A percentile compares a stretch with the other conserved stretches of the same genome.
Conservation (phyloP, 2,888 invertebrate species). For the Diadromus collaris region DNA sequence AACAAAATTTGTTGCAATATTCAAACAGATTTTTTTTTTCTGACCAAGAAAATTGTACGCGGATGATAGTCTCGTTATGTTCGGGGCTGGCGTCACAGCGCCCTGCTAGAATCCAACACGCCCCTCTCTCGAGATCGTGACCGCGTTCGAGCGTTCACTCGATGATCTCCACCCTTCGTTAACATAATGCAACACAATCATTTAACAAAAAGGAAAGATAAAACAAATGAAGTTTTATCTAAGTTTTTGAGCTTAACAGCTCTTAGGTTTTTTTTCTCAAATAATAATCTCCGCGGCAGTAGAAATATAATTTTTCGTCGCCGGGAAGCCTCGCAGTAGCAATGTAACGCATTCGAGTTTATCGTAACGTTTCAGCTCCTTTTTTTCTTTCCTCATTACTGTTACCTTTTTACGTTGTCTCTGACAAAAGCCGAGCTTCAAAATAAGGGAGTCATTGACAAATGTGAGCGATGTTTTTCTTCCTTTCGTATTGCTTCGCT, state of each 20-base stretch:
- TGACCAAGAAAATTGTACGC: background rate
- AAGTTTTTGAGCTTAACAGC: background rate
- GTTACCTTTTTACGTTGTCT: background rate
- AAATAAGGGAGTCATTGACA: background rate
- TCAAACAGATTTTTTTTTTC: constrained; percentile 5
- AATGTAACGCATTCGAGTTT: constrained; percentile 35
- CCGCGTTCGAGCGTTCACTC: constrained; percentile 42
- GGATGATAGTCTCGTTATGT: constrained; percentile 6
- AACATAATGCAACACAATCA: background rate
- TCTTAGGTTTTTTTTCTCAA: background rate
- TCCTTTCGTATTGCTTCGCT: background rate
- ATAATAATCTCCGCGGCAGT: background rate
- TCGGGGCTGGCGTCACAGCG: constrained; percentile 16
- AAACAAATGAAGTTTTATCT: background rate
- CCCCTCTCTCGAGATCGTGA: constrained; percentile 52
- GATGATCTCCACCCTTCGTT: constrained; percentile 10
- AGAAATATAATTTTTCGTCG: background rate
- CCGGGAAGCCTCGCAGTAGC: background rate
- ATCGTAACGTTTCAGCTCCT: constrained; percentile 26
- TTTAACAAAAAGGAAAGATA: background rate
- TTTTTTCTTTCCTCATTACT: background rate
- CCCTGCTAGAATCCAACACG: constrained; percentile 35
- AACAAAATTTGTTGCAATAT: background rate
- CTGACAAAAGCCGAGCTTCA: background rate
- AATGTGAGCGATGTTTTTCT: background rate